These are phyloP conservation scores for Gallinago nigripennis DNA, from an alignment of 2,797 vertebrate species.

Conservation along the genomic window DNA sequence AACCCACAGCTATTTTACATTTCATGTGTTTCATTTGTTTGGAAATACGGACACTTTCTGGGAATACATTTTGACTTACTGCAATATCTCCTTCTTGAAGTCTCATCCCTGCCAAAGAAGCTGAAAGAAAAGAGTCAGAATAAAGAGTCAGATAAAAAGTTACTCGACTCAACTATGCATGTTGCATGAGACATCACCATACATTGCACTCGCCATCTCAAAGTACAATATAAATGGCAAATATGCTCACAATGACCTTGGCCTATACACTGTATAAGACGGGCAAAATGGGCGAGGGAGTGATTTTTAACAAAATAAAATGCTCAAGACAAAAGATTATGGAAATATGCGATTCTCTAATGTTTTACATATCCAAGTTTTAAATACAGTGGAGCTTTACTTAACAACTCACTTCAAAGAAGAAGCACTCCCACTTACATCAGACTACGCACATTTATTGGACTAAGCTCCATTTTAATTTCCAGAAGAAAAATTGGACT, in stretches of 20 bases:
- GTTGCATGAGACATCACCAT: background rate
- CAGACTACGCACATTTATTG: background rate
- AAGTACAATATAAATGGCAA: background rate
- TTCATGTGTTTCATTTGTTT: background rate
- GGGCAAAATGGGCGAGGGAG: background rate
- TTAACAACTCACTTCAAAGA: background rate
- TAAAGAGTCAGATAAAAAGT: background rate
- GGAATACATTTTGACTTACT: slow-evolving; percentile 77
- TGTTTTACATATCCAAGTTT: background rate
- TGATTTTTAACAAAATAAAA: background rate
- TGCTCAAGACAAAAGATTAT: background rate
- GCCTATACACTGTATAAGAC: background rate
- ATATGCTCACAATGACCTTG: background rate
- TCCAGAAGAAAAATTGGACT: background rate
- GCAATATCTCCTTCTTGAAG: slow-evolving; percentile 91
- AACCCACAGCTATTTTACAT: background rate
- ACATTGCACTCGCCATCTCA: background rate
- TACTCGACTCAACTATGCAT: background rate
- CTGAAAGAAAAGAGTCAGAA: slow-evolving; percentile 72
- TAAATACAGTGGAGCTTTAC: background rate
- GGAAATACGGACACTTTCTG: background rate
- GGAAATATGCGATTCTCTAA: background rate
- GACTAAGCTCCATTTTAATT: background rate
- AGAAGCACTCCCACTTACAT: background rate
- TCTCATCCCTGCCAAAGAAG: slow-evolving; percentile 92